These are phyloP conservation scores for Sebastes itinus DNA, from an alignment of 2,797 vertebrate species.

Conservation along the genomic window DNA sequence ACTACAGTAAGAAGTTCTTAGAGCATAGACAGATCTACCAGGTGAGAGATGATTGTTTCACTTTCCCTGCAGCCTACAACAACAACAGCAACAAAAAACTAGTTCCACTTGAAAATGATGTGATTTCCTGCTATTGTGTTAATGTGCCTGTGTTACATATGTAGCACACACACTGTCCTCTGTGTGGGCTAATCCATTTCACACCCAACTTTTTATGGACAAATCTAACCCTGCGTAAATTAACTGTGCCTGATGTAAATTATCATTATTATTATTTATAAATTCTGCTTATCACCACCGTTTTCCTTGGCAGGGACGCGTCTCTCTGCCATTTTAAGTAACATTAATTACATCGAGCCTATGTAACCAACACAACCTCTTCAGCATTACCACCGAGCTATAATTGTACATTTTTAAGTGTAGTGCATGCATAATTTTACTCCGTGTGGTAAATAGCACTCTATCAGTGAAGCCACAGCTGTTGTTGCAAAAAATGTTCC, in stretches of 20 bases:
- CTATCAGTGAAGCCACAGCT: conserved; percentile 8
- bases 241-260: conserved; percentile 30
- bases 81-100: not conserved
- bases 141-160: not conserved
- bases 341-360: conserved; percentile 70
- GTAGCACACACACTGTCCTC: not conserved
- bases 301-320: conserved; percentile 29
- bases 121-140: not conserved
- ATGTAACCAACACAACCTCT: conserved; percentile 63
- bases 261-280: conserved; percentile 16
- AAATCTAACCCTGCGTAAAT: conserved; percentile 52
- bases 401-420: conserved; percentile 74
- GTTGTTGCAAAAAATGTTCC: conserved; percentile 26
- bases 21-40: not conserved
- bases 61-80: not conserved
- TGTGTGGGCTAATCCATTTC: conserved; percentile 12
- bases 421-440: conserved; percentile 73
- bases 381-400: conserved; percentile 65
- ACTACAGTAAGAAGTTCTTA: not conserved
- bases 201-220: conserved; percentile 43
- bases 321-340: conserved; percentile 62
- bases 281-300: conserved; percentile 30
- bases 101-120: not conserved
- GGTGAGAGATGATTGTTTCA: not conserved
- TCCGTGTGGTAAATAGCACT: conserved; percentile 68